phyloP scores from a whole-genome alignment of 2,113 vertebrate species.

The Andinoacara biseriatus region DNA sequence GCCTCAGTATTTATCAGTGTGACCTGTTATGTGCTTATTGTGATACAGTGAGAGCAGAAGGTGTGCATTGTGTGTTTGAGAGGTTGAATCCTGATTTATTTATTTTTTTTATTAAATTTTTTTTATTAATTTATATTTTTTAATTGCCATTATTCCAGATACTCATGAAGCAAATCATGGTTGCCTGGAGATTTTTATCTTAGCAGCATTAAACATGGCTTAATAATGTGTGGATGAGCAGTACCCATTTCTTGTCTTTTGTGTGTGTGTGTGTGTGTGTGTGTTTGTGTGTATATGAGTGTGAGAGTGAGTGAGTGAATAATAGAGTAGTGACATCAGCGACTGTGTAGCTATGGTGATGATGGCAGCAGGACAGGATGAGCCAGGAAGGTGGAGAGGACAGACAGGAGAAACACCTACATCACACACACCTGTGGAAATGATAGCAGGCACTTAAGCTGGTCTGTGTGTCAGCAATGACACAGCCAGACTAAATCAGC shows the following conservation, averaged over 20 bases:
- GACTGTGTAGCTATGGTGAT: conserved; percentile 55
- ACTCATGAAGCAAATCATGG: conserved; percentile 36
- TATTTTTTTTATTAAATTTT: too few relatives aligned
- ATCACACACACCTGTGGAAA: conserved; percentile 26
- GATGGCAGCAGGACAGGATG: conserved; percentile 53
- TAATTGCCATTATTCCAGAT: conserved; percentile 8
- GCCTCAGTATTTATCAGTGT: conserved; percentile 39
- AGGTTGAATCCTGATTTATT: conserved; percentile 13
- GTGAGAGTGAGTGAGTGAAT: background rate
- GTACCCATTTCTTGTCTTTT: conserved; percentile 21
- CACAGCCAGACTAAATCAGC: conserved; percentile 37
- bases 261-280: too few relatives aligned
- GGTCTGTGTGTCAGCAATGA: conserved; percentile 30
- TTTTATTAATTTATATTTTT: too few relatives aligned
- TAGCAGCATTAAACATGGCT: conserved; percentile 12
- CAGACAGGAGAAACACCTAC: conserved; percentile 9
- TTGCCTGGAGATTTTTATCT: conserved; percentile 22
- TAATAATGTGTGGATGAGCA: conserved; percentile 32
- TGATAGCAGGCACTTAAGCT: conserved; percentile 30
- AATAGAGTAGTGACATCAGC: conserved; percentile 33
- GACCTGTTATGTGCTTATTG: conserved; percentile 16
- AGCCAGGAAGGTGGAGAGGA: conserved; percentile 28
- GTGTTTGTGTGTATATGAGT: too few relatives aligned
- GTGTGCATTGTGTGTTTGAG: background rate
- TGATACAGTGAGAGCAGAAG: background rate